phyloP scores from a whole-genome alignment of 1,140 invertebrate species.

The Sitodiplosis mosellana region DNA sequence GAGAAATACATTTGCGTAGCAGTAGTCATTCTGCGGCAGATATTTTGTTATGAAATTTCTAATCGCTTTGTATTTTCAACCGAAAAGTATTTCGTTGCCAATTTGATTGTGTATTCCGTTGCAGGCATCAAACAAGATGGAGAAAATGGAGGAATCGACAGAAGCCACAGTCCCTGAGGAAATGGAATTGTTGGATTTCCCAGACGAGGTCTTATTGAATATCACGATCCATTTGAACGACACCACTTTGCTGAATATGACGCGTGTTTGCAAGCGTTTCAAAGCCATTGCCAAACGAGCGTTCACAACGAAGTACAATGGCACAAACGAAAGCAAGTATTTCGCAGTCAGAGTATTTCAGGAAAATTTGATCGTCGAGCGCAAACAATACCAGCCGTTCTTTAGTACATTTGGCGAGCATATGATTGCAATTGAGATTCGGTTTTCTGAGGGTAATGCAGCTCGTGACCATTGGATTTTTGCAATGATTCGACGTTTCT shows the following conservation, averaged over 20 bases:
- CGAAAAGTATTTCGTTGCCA: no score
- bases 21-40: no score
- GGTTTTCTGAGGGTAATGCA: not conserved
- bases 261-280: not conserved
- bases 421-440: not conserved
- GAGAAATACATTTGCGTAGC: no score
- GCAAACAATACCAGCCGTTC: not conserved
- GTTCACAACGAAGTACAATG: not conserved
- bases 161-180: no score
- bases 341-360: not conserved
- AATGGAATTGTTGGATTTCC: not conserved
- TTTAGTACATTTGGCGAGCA: not conserved
- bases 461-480: not conserved
- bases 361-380: not conserved
- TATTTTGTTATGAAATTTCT: no score
- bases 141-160: no score
- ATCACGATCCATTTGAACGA: not conserved
- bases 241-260: not conserved
- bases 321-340: not conserved
- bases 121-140: no score
- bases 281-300: not conserved
- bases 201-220: not conserved
- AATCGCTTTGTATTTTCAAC: no score
- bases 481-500: not conserved
- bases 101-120: no score